These are phyloP conservation scores for Hydrozoanthus tunicans DNA, from an alignment of 64 coral and sea anemone genomes.

Conservation along the genomic window DNA sequence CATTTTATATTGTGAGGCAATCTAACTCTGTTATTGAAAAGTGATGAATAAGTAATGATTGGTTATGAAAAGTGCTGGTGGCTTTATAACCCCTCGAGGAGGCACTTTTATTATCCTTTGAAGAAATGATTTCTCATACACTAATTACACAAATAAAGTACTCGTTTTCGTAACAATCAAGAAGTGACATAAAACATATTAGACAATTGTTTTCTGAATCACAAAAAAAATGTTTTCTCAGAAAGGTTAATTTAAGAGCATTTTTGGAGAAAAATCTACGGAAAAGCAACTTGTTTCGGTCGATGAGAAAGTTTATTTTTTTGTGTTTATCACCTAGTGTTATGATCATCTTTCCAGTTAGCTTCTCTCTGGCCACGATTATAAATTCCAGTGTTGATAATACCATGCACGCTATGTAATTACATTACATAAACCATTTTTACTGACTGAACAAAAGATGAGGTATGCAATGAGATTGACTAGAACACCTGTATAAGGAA, in stretches of 20 bases:
- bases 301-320: no score
- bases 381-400: no score
- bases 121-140: not conserved
- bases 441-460: not conserved
- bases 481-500: not conserved
- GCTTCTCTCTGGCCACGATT: no score
- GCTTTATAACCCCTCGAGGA: not conserved
- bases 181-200: not conserved
- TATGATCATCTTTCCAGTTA: no score
- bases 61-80: not conserved
- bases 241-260: no score
- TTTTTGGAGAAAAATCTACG: no score
- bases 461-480: not conserved
- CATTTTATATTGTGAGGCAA: slow-evolving; percentile 33
- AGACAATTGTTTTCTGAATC: no score
- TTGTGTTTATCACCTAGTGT: no score
- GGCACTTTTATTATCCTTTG: not conserved
- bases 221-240: no score
- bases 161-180: not conserved
- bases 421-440: no score
- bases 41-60: slow-evolving; percentile 32
- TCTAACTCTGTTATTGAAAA: slow-evolving; percentile 6
- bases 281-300: no score
- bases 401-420: no score
- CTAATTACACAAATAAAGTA: not conserved